Conservation (phyloP, 2,113 vertebrate species). For the Sialia sialis region DNA sequence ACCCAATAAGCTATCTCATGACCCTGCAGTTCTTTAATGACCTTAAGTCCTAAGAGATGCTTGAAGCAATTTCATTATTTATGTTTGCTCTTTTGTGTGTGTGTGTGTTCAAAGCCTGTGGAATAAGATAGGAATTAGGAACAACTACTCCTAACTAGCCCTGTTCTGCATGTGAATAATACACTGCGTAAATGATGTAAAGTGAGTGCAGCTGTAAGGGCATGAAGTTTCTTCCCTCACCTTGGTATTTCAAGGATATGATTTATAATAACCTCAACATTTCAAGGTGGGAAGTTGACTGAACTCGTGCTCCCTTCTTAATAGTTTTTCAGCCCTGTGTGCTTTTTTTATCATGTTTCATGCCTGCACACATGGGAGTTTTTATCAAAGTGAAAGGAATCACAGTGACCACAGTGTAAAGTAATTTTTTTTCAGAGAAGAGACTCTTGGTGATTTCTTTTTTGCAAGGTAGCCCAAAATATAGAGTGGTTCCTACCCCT, state of each 20-base stretch:
- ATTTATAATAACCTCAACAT: not conserved
- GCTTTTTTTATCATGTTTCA: not conserved
- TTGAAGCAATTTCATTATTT: not conserved
- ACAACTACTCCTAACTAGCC: not conserved
- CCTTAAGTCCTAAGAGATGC: not conserved
- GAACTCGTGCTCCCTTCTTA: not conserved
- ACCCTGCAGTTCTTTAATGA: not conserved
- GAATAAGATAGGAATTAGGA: not conserved
- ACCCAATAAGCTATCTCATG: not conserved
- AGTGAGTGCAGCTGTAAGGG: not conserved
- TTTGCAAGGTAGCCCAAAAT: not conserved
- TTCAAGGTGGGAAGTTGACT: not conserved
- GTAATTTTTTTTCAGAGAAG: not conserved
- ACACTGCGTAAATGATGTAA: not conserved
- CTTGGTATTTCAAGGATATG: not conserved
- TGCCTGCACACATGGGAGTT: not conserved
- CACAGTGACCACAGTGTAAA: not conserved
- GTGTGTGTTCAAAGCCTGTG: not conserved
- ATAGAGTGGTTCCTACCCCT: not conserved
- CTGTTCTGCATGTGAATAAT: not conserved
- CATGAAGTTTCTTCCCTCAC: not conserved
- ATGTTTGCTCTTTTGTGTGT: not conserved
- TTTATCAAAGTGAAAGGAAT: not conserved
- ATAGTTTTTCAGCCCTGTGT: not conserved
- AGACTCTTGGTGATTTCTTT: not conserved